Percentiles rank a stretch among this genome's conserved stretches.
phyloP scores from a whole-genome alignment of 2,888 invertebrate species.

The Prostheceraeus crozeri region DNA sequence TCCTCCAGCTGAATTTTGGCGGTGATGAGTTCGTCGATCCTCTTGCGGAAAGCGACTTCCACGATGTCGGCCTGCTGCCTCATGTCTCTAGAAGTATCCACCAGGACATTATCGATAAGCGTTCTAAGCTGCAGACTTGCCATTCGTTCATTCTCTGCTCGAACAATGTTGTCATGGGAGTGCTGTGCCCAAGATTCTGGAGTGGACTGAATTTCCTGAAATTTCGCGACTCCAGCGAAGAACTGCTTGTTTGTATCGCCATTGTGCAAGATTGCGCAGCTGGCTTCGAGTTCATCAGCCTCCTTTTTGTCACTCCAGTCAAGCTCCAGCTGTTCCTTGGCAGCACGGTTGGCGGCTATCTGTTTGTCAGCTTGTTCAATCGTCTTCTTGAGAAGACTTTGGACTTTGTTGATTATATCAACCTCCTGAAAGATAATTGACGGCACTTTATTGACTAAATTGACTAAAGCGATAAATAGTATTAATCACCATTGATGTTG shows the following conservation, averaged over 20 bases:
- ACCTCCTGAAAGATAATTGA: conserved; percentile 56
- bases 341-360: conserved; percentile 67
- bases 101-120: conserved; percentile 67
- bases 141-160: conserved; percentile 69
- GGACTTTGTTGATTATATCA: conserved; percentile 58
- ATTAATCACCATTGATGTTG: too few species aligned
- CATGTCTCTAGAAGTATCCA: conserved; percentile 71
- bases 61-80: conserved; percentile 74
- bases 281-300: conserved; percentile 69
- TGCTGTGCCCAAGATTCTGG: conserved; percentile 77
- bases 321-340: conserved; percentile 73
- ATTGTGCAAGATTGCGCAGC: conserved; percentile 66
- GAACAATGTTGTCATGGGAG: conserved; percentile 69
- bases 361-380: conserved; percentile 55
- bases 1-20: conserved; percentile 63
- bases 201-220: conserved; percentile 74
- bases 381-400: conserved; percentile 55
- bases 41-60: conserved; percentile 68
- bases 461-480: too few species aligned
- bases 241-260: conserved; percentile 66
- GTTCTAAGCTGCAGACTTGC: conserved; percentile 67
- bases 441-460: too few species aligned
- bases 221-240: conserved; percentile 71
- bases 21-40: conserved; percentile 64
- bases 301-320: conserved; percentile 85